These are phyloP conservation scores for Mesembrinibis cayennensis DNA, from an alignment of 2,113 vertebrate genomes.

Conservation along the genomic window DNA sequence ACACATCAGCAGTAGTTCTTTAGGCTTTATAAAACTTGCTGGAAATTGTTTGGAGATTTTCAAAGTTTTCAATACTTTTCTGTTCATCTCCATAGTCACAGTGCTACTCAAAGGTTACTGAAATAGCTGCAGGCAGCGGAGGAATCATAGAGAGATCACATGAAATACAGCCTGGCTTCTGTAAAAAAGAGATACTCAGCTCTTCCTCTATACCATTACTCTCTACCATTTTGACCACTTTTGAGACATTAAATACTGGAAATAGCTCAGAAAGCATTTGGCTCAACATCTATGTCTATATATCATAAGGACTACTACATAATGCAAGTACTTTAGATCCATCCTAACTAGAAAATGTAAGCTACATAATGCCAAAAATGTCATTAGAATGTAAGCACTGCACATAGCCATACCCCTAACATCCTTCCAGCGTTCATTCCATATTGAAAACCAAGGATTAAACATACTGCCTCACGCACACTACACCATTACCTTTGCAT, in stretches of 20 bases:
- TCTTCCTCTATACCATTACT: background rate
- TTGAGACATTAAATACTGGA: background rate
- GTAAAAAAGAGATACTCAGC: background rate
- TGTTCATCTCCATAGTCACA: constrained; percentile 8
- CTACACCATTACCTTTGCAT: background rate
- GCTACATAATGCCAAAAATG: background rate
- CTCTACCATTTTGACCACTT: constrained; percentile 1
- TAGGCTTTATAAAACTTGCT: constrained; percentile 22
- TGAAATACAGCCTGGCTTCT: background rate
- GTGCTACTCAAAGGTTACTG: constrained; percentile 43
- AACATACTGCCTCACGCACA: background rate
- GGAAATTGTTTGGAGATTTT: constrained; percentile 46
- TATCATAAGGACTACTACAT: background rate
- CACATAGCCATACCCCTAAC: background rate
- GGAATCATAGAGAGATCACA: constrained; percentile 14
- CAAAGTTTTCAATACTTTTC: constrained; percentile 29
- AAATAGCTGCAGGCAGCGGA: constrained; percentile 37
- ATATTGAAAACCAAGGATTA: background rate
- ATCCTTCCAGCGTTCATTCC: background rate
- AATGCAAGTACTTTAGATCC: background rate
- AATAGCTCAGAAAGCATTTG: constrained; percentile 20
- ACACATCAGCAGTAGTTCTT: background rate
- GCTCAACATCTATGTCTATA: background rate
- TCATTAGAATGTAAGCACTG: background rate
- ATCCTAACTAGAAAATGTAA: background rate